Evolutionary conservation across 2,888 invertebrate genomes (phyloP).

Genomic region (Eilema griseolum): DNA sequence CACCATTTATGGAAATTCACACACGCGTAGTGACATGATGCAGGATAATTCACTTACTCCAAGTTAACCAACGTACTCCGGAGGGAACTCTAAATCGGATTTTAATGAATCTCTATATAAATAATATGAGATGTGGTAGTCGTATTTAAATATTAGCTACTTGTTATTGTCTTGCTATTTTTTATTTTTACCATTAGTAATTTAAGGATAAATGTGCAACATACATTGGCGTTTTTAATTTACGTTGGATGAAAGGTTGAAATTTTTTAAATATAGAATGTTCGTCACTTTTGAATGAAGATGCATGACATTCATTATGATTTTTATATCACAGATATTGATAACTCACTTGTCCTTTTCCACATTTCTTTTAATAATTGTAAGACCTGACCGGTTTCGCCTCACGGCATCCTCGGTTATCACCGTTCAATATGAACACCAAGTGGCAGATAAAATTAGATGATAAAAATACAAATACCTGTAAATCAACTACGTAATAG

Average conservation of each 20-base stretch:
- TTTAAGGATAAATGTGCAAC: too few species aligned
- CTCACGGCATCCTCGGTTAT: too few species aligned
- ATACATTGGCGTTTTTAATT: too few species aligned
- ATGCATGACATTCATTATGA: too few species aligned
- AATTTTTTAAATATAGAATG: too few species aligned
- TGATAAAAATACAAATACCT: neutral
- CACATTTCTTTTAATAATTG: too few species aligned
- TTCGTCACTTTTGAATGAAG: too few species aligned
- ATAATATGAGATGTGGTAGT: neutral
- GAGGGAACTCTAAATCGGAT: neutral
- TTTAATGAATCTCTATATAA: neutral
- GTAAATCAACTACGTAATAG: neutral
- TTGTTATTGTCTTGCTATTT: neutral
- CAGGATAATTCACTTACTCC: constrained; percentile 3
- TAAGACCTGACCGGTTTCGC: too few species aligned
- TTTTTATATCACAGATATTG: too few species aligned
- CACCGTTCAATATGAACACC: neutral
- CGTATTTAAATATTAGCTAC: neutral
- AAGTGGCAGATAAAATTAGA: neutral
- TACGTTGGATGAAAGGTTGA: too few species aligned
- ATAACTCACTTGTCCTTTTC: too few species aligned
- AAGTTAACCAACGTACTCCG: neutral
- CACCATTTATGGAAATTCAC: neutral
- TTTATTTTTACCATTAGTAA: neutral
- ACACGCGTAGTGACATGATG: constrained; percentile 1